Evolutionary conservation across 2,113 vertebrate species (phyloP).

Genomic region (Arvicanthis niloticus): DNA sequence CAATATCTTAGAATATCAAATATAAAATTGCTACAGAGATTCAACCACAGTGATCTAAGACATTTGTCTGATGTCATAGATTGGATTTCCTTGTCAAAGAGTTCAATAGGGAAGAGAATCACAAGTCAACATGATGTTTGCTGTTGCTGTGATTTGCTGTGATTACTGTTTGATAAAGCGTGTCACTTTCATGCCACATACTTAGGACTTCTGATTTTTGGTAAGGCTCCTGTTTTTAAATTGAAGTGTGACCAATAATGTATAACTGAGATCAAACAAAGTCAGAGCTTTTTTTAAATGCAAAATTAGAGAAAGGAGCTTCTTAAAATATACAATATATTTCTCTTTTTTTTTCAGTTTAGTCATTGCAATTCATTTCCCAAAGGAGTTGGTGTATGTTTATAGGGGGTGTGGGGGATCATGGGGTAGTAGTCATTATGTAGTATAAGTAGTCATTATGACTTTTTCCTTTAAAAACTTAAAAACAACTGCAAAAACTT

Average conservation of each 20-base stretch:
- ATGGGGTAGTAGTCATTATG: conserved; percentile 71
- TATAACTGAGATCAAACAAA: conserved; percentile 38
- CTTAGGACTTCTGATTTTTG: background rate
- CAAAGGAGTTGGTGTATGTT: conserved; percentile 61
- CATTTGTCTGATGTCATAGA: conserved; percentile 73
- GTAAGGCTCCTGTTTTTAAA: background rate
- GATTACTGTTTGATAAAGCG: conserved; percentile 66
- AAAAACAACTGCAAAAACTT: conserved; percentile 43
- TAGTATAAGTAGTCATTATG: conserved; percentile 72
- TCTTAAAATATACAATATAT: conserved; percentile 61
- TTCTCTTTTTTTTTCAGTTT: conserved; percentile 53
- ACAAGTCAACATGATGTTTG: conserved; percentile 24
- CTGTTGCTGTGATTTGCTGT: background rate
- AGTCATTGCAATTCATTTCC: conserved; percentile 62
- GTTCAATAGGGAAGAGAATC: conserved; percentile 53
- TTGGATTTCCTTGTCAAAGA: conserved; percentile 75
- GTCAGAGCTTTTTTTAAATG: conserved; percentile 66
- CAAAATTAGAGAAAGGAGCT: conserved; percentile 66
- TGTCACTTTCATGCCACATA: background rate
- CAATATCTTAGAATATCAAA: conserved; percentile 74
- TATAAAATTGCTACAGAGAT: conserved; percentile 69
- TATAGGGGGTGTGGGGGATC: conserved; percentile 46
- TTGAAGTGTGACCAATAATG: conserved; percentile 58
- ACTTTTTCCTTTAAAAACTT: conserved; percentile 51
- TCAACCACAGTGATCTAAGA: conserved; percentile 73